A percentile compares a stretch with the other conserved stretches of the same genome.
Evolutionary conservation across 2,888 invertebrate genomes (phyloP).

Genomic region (Stenolophus ochropezus): DNA sequence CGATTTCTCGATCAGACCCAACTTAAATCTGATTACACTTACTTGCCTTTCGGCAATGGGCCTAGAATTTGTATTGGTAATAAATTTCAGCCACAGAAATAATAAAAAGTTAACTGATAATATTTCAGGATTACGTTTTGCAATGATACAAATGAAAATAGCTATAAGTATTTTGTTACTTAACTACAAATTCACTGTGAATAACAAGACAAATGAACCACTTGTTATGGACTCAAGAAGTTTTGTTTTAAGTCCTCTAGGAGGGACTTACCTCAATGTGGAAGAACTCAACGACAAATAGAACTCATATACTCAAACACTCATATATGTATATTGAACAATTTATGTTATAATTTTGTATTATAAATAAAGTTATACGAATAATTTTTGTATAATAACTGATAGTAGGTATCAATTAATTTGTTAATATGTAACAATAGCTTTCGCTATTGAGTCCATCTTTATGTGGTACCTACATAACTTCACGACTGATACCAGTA

Average conservation of each 20-base stretch:
- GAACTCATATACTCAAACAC: neutral
- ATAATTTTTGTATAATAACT: too few species aligned
- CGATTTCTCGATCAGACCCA: slow-evolving; percentile 66
- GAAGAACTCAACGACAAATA: neutral
- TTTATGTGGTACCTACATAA: too few species aligned
- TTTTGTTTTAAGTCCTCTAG: slow-evolving; percentile 50
- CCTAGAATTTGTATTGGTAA: slow-evolving; percentile 58
- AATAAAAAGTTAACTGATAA: too few species aligned
- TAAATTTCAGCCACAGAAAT: slow-evolving; percentile 19
- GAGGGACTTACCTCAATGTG: slow-evolving; percentile 50
- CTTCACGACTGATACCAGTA: too few species aligned
- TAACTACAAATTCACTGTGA: slow-evolving; percentile 46
- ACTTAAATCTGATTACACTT: slow-evolving; percentile 62
- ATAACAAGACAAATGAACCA: slow-evolving; percentile 41
- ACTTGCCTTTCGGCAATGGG: slow-evolving; percentile 66
- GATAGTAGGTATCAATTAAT: too few species aligned
- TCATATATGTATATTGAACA: neutral
- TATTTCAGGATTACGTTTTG: slow-evolving; percentile 54
- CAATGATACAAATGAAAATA: slow-evolving; percentile 56
- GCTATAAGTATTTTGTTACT: slow-evolving; percentile 37
- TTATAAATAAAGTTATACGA: too few species aligned
- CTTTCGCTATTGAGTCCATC: neutral
- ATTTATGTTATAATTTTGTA: too few species aligned
- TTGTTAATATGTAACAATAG: neutral
- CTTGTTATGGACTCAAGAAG: slow-evolving; percentile 37